A percentile compares a stretch with the other conserved stretches of the same genome.
These are phyloP conservation scores for Macquaria ambigua DNA, from an alignment of 2,113 vertebrate genomes.

Conservation along the genomic window DNA sequence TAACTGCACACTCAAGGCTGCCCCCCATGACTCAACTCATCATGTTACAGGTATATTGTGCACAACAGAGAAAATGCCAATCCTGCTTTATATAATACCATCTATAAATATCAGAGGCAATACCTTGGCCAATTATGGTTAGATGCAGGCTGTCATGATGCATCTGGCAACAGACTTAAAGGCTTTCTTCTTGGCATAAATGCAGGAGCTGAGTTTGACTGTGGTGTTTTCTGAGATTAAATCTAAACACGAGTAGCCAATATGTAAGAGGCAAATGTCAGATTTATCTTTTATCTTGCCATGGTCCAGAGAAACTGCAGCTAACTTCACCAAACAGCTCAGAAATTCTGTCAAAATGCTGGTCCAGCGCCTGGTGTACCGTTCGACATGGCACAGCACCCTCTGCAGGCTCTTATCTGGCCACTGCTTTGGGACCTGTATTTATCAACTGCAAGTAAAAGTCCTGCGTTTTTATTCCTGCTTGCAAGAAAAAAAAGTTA, in stretches of 20 bases:
- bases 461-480: not conserved
- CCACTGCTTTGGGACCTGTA: not conserved
- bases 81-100: conserved; percentile 70
- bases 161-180: conserved; percentile 32
- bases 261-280: not conserved
- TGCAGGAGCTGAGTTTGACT: not conserved
- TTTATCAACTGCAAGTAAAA: not conserved
- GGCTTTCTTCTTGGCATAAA: conserved; percentile 8
- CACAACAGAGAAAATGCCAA: conserved; percentile 68
- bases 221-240: not conserved
- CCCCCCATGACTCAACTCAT: conserved; percentile 69
- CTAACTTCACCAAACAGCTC: not conserved
- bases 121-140: conserved; percentile 72
- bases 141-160: conserved; percentile 32
- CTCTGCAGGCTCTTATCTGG: conserved; percentile 32
- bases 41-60: conserved; percentile 78
- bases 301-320: not conserved
- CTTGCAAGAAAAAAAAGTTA: not conserved
- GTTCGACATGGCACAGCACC: conserved; percentile 47
- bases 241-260: not conserved
- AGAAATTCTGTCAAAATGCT: not conserved
- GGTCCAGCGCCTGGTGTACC: not conserved
- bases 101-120: conserved; percentile 76
- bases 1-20: conserved; percentile 80
- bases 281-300: not conserved